Conservation (phyloP, 2,888 invertebrate genomes). For the Miltochrista miniata region DNA sequence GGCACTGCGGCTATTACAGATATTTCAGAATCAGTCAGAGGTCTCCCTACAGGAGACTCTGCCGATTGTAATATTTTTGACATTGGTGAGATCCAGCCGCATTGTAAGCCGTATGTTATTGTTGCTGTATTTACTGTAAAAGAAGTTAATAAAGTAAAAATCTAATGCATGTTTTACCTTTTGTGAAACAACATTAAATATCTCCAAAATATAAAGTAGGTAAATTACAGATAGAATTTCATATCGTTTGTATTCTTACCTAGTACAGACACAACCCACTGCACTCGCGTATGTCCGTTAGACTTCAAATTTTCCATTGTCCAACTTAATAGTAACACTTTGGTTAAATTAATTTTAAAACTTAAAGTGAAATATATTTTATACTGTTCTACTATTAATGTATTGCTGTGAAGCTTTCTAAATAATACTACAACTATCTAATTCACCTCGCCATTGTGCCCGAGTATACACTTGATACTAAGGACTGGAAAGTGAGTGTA, state of each 20-base stretch:
- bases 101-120: conserved; percentile 65
- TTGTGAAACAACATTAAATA: too few relatives aligned
- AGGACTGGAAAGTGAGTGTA: neutral
- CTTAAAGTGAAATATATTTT: too few relatives aligned
- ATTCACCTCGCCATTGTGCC: neutral
- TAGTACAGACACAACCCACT: neutral
- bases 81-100: conserved; percentile 75
- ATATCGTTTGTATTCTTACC: neutral
- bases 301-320: neutral
- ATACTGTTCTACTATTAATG: neutral
- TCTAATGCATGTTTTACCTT: neutral
- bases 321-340: neutral
- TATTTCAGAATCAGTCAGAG: conserved; percentile 57
- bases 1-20: conserved; percentile 73
- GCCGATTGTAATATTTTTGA: conserved; percentile 58
- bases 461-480: neutral
- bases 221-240: too few relatives aligned
- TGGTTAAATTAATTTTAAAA: too few relatives aligned
- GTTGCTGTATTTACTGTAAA: conserved; percentile 63
- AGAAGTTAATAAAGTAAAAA: neutral
- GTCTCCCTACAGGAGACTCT: conserved; percentile 52
- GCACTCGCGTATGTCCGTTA: neutral
- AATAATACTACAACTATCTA: neutral
- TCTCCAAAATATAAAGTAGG: too few relatives aligned
- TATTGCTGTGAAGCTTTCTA: neutral